A percentile compares a stretch with the other conserved stretches of the same genome.
Conservation (phyloP, 2,888 invertebrate genomes). For the Archips xylosteana region DNA sequence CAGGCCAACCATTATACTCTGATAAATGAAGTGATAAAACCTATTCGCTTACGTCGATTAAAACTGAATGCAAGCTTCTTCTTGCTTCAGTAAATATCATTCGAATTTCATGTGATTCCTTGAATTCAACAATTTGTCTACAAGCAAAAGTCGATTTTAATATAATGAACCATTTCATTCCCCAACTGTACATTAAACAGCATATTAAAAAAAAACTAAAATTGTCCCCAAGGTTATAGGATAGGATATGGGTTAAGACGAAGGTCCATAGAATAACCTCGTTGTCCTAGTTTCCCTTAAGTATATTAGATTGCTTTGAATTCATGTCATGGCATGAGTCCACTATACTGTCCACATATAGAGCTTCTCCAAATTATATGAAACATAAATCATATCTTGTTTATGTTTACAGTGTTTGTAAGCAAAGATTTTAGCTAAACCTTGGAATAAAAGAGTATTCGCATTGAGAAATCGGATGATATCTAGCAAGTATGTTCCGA, state of each 20-base stretch:
- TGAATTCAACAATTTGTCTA: too few species aligned
- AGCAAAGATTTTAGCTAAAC: not conserved
- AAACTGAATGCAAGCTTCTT: too few species aligned
- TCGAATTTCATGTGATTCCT: too few species aligned
- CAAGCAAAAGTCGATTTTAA: too few species aligned
- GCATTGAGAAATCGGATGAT: too few species aligned
- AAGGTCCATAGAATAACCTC: slow-evolving; percentile 15
- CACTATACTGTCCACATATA: not conserved
- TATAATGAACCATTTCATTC: too few species aligned
- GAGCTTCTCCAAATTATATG: not conserved
- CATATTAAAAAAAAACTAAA: not conserved
- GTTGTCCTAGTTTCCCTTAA: slow-evolving; percentile 23
- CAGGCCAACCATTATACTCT: too few species aligned
- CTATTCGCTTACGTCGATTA: too few species aligned
- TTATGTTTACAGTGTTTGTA: not conserved
- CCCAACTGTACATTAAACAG: not conserved
- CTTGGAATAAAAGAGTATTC: not conserved
- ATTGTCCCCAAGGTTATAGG: slow-evolving; percentile 1
- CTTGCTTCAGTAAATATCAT: too few species aligned
- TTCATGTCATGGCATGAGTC: slow-evolving; percentile 5
- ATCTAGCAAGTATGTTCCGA: too few species aligned
- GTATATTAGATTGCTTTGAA: slow-evolving; percentile 25
- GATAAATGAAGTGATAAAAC: too few species aligned
- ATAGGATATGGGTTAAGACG: slow-evolving; percentile 14
- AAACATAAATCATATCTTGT: slow-evolving; percentile 2